These are phyloP conservation scores for Ditylenchus dipsaci DNA, from an alignment of 1,140 invertebrate species.

Conservation along the genomic window DNA sequence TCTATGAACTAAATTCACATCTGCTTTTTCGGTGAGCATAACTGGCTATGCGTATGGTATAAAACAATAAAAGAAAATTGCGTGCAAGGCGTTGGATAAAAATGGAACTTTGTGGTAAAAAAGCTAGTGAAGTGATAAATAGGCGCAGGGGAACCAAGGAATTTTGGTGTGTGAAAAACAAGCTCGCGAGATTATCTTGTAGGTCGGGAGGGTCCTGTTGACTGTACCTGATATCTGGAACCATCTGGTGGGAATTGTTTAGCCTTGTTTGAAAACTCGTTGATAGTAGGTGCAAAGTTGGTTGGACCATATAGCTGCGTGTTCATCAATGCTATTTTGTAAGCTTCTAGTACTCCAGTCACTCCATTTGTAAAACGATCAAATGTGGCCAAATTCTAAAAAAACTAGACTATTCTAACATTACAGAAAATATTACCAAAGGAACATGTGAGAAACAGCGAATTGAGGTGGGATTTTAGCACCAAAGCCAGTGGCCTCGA, in stretches of 20 bases:
- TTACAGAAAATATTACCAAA: constrained; percentile 25
- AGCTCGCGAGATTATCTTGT: no score
- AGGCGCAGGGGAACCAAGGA: no score
- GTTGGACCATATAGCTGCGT: constrained; percentile 68
- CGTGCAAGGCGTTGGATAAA: no score
- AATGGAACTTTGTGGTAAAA: no score
- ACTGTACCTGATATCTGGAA: constrained; percentile 58
- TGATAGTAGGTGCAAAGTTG: constrained; percentile 67
- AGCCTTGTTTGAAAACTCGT: constrained; percentile 62
- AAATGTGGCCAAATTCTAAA: constrained; percentile 27
- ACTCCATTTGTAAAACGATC: constrained; percentile 64
- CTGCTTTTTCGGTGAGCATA: no score
- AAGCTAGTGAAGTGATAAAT: no score
- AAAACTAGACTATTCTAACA: neutral
- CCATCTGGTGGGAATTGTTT: constrained; percentile 60
- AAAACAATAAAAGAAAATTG: no score
- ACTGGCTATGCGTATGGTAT: no score
- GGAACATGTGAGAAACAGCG: constrained; percentile 39
- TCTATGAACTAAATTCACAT: no score
- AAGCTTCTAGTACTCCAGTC: constrained; percentile 58
- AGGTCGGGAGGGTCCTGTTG: no score
- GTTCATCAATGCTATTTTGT: constrained; percentile 59
- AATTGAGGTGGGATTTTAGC: constrained; percentile 34
- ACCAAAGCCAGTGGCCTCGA: constrained; percentile 53
- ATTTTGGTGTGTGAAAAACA: no score